These are phyloP conservation scores for Erithacus rubecula DNA, from an alignment of 2,797 vertebrate species.

Conservation along the genomic window DNA sequence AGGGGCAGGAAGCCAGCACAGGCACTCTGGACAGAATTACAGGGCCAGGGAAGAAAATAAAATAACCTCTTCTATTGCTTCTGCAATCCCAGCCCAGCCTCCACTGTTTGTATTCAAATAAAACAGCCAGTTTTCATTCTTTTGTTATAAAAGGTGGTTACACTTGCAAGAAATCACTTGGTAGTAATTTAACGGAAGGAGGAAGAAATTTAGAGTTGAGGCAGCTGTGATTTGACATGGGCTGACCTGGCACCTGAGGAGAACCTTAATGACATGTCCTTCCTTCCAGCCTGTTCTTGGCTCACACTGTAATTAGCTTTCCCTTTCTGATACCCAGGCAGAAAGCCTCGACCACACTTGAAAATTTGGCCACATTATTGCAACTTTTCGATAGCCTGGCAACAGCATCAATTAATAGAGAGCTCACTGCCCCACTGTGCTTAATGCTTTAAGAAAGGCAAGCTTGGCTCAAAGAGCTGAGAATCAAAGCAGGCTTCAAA, in stretches of 20 bases:
- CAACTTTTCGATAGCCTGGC: background rate
- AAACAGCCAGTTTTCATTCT: background rate
- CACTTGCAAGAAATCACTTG: background rate
- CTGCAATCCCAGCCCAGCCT: background rate
- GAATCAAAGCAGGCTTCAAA: background rate
- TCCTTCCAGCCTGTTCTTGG: background rate
- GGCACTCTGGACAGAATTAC: background rate
- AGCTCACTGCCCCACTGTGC: background rate
- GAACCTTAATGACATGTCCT: background rate
- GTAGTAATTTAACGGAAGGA: background rate
- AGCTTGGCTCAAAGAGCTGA: background rate
- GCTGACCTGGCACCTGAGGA: constrained; percentile 2
- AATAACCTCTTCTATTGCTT: background rate
- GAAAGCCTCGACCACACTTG: background rate
- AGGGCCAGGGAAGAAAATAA: background rate
- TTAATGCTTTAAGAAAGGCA: background rate
- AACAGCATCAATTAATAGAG: background rate
- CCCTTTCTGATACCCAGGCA: background rate
- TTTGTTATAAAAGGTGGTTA: background rate
- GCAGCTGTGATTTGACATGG: constrained; percentile 13
- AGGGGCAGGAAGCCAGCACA: background rate
- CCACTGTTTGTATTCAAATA: background rate
- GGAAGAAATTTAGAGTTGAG: constrained; percentile 8
- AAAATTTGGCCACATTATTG: background rate
- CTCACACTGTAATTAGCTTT: constrained; percentile 5